Percentiles rank a stretch among this genome's conserved stretches.
phyloP scores from a whole-genome alignment of 35 echinoderm and acorn worm species.

The Lytechinus pictus region DNA sequence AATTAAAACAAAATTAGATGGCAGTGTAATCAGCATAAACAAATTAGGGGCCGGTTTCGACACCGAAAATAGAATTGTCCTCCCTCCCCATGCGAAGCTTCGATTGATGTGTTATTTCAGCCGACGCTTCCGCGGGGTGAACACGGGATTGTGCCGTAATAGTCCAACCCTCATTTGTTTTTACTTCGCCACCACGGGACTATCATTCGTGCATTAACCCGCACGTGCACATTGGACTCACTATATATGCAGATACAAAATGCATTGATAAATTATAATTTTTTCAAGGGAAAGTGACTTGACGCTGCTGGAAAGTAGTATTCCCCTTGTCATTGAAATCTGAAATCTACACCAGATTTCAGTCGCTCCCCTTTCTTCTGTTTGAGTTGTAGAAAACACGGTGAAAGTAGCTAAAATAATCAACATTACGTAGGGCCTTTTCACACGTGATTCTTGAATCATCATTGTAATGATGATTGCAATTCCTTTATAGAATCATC shows the following conservation, averaged over 20 bases:
- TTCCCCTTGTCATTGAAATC: too few relatives aligned
- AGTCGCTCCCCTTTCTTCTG: too few relatives aligned
- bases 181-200: neutral
- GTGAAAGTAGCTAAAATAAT: too few relatives aligned
- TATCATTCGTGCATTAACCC: neutral
- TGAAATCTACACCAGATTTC: too few relatives aligned
- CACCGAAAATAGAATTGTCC: conserved; percentile 31
- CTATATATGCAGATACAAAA: neutral
- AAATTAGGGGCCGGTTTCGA: conserved; percentile 42
- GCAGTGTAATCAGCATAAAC: conserved; percentile 47
- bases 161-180: conserved; percentile 16
- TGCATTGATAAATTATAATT: neutral
- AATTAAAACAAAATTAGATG: neutral
- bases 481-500: too few relatives aligned
- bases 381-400: too few relatives aligned
- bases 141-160: conserved; percentile 45
- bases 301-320: too few relatives aligned
- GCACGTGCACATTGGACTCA: neutral
- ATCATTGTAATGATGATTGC: too few relatives aligned
- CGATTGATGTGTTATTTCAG: conserved; percentile 51
- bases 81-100: neutral
- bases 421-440: too few relatives aligned
- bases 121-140: conserved; percentile 46
- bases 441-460: too few relatives aligned
- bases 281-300: neutral